Evolutionary conservation across 2,113 vertebrate genomes (phyloP).

Genomic region (Dipodomys spectabilis): DNA sequence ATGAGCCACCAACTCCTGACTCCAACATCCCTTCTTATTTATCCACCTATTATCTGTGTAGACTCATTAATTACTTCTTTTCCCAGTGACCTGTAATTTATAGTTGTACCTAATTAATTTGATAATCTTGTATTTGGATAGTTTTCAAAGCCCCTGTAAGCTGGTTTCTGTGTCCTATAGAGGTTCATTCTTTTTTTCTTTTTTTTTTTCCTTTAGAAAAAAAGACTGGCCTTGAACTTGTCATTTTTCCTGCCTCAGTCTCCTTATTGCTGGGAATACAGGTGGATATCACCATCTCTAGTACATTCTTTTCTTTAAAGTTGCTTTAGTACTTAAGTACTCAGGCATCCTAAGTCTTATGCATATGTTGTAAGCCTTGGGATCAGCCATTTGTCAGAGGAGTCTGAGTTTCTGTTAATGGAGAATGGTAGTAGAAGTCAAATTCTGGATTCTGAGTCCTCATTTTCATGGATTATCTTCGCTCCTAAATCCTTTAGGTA

Average conservation of each 20-base stretch:
- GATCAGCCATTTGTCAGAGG: not conserved
- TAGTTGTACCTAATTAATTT: conserved; percentile 31
- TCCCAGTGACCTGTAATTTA: conserved; percentile 12
- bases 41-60: not conserved
- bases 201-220: not conserved
- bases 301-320: not conserved
- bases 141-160: not conserved
- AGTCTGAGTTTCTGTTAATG: not conserved
- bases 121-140: not conserved
- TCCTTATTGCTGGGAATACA: no score
- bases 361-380: not conserved
- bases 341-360: not conserved
- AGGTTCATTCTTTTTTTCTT: not conserved
- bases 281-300: not conserved
- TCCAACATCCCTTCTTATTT: not conserved
- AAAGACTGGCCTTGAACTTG: no score
- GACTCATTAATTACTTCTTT: not conserved
- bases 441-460: not conserved
- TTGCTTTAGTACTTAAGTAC: not conserved
- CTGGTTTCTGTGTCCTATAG: not conserved
- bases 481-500: not conserved
- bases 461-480: not conserved
- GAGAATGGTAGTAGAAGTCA: conserved; percentile 3
- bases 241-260: no score
- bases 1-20: no score